These are phyloP conservation scores for Metaphire vulgaris DNA, from an alignment of 1,140 invertebrate genomes.

Conservation along the genomic window DNA sequence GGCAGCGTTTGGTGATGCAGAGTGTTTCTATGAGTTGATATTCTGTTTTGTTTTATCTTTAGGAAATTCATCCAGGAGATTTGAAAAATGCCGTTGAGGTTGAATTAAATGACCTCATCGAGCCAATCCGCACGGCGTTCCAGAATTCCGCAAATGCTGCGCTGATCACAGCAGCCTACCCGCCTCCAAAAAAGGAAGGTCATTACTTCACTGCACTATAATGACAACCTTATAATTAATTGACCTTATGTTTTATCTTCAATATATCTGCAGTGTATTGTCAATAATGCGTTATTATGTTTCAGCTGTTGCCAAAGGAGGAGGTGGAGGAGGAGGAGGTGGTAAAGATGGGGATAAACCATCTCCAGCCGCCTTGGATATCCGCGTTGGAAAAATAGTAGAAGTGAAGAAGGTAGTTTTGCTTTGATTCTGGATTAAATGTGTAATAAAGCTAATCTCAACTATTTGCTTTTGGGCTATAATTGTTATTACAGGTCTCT, in stretches of 20 bases:
- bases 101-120: slow-evolving; percentile 79
- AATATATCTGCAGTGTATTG: no score
- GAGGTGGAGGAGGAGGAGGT: slow-evolving; percentile 1
- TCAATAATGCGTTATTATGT: no score
- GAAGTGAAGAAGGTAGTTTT: slow-evolving; percentile 60
- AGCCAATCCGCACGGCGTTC: slow-evolving; percentile 83
- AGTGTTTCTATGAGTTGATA: no score
- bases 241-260: no score
- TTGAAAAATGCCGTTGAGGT: slow-evolving; percentile 75
- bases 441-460: no score
- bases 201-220: no score
- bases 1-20: no score
- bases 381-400: slow-evolving; percentile 64
- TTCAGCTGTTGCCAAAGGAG: slow-evolving; percentile 8
- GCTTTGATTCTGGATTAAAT: no score
- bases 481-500: no score
- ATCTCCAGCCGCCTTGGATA: slow-evolving; percentile 6
- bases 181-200: slow-evolving; percentile 51
- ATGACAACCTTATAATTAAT: no score
- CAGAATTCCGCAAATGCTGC: slow-evolving; percentile 67
- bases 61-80: slow-evolving; percentile 87
- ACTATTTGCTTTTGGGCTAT: no score
- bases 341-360: neutral
- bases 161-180: slow-evolving; percentile 70
- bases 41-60: slow-evolving; percentile 35